Conservation (phyloP, 2,888 invertebrate genomes). For the Zeuzera pyrina region DNA sequence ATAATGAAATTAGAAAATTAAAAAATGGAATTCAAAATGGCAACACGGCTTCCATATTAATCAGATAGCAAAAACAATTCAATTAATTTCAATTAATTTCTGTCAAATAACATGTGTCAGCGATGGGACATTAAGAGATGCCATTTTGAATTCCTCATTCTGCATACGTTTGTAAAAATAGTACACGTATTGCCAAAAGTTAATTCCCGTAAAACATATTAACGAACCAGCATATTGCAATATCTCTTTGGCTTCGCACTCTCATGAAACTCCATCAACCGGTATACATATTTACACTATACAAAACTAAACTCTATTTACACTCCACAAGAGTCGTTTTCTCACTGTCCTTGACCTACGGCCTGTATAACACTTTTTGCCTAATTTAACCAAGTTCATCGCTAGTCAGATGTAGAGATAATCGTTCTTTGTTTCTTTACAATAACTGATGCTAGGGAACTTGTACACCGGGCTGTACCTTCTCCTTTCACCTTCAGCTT, state of each 20-base stretch:
- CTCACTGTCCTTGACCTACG: conserved; percentile 26
- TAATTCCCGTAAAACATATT: too few relatives aligned
- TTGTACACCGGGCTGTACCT: conserved; percentile 66
- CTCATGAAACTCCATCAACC: conserved; percentile 18
- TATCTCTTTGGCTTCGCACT: conserved; percentile 25
- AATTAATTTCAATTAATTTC: too few relatives aligned
- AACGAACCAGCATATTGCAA: conserved; percentile 14
- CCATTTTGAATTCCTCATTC: too few relatives aligned
- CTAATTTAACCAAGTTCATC: conserved; percentile 25
- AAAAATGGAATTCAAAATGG: too few relatives aligned
- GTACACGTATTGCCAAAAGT: too few relatives aligned
- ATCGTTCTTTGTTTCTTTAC: conserved; percentile 60
- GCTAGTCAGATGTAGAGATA: conserved; percentile 64
- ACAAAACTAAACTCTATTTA: conserved; percentile 38
- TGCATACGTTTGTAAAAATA: too few relatives aligned
- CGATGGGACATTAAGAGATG: too few relatives aligned
- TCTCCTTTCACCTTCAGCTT: conserved; percentile 48
- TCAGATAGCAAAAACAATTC: too few relatives aligned
- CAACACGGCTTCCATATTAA: too few relatives aligned
- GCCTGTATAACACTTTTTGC: conserved; percentile 21
- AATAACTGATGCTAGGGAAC: conserved; percentile 63
- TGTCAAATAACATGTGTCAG: too few relatives aligned
- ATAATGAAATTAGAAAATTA: too few relatives aligned
- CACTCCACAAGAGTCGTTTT: conserved; percentile 44
- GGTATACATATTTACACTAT: conserved; percentile 41